These are phyloP conservation scores for Diaperis boleti DNA, from an alignment of 2,888 invertebrate species.

Conservation along the genomic window DNA sequence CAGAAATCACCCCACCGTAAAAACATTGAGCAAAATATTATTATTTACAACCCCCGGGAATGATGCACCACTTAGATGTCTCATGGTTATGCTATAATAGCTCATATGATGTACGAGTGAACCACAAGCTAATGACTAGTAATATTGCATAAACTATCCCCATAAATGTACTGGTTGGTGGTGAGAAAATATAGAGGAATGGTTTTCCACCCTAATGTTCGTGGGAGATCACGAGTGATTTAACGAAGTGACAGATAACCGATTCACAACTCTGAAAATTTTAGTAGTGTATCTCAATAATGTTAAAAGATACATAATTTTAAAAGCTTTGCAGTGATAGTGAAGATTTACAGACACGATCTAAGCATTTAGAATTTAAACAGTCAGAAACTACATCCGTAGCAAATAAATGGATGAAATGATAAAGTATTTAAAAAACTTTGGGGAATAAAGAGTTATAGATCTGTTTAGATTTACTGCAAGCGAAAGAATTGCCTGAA, in stretches of 20 bases:
- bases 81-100: background rate
- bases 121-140: constrained; percentile 10
- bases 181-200: constrained; percentile 24
- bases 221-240: constrained; percentile 11
- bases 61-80: constrained; percentile 11
- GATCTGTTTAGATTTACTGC: background rate
- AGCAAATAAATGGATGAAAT: background rate
- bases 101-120: constrained; percentile 4
- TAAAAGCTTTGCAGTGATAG: background rate
- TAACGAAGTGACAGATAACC: constrained; percentile 10
- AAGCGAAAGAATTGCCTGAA: no score
- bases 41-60: constrained; percentile 24
- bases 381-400: background rate
- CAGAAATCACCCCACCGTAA: constrained; percentile 37
- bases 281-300: constrained; percentile 11
- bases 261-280: constrained; percentile 3
- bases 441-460: background rate
- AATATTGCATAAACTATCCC: constrained; percentile 28
- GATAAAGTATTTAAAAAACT: background rate
- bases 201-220: constrained; percentile 24
- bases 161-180: constrained; percentile 20
- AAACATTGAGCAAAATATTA: constrained; percentile 1
- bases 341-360: constrained; percentile 2
- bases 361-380: background rate
- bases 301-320: constrained; percentile 15